Evolutionary conservation across 2,797 vertebrate species (phyloP).

Genomic region (Rhabdophis nuchalis): DNA sequence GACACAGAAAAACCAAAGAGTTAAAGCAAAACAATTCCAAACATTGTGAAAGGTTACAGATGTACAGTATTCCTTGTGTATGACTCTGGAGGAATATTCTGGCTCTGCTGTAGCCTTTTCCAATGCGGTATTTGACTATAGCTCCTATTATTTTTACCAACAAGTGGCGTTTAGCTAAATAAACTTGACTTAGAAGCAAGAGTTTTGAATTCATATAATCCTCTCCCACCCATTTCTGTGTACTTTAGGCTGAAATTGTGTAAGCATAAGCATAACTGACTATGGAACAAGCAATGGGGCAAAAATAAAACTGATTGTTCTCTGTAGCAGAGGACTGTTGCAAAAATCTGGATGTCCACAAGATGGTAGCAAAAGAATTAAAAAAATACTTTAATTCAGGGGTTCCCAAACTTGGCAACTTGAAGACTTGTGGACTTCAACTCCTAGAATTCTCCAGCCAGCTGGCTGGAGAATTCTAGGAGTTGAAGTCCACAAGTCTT

Average conservation of each 20-base stretch:
- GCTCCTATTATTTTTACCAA: not conserved
- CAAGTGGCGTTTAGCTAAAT: not conserved
- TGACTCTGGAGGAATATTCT: conserved; percentile 61
- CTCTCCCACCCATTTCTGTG: not conserved
- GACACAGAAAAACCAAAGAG: not conserved
- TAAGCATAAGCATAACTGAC: not conserved
- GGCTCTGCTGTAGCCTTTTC: not conserved
- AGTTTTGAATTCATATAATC: not conserved
- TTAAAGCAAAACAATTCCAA: conserved; percentile 29
- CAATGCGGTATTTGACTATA: not conserved
- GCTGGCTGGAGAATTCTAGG: too few species aligned
- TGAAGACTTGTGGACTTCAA: too few species aligned
- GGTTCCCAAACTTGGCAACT: too few species aligned
- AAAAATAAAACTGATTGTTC: not conserved
- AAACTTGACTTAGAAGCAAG: not conserved
- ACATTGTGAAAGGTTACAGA: conserved; percentile 36
- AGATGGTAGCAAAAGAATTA: not conserved
- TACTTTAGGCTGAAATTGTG: not conserved
- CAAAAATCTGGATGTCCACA: not conserved
- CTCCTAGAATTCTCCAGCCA: too few species aligned
- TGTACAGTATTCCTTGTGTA: conserved; percentile 45
- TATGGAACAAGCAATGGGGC: not conserved
- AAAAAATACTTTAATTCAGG: too few species aligned
- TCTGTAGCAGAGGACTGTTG: not conserved
- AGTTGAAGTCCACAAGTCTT: too few species aligned